These are phyloP conservation scores for Isoperla grammatica DNA, from an alignment of 2,888 invertebrate genomes.

Conservation along the genomic window DNA sequence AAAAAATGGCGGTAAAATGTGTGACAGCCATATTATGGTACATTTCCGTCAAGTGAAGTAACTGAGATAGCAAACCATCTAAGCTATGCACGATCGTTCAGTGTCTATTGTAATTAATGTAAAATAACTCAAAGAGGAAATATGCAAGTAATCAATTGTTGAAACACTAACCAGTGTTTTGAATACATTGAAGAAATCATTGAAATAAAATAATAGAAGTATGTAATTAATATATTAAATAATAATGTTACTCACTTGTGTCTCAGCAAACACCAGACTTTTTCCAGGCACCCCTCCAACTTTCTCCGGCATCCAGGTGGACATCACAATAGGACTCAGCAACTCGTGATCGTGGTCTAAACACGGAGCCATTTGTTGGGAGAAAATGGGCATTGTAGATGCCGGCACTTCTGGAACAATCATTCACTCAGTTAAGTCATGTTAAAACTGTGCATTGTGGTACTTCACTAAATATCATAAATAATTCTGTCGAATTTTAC, in stretches of 20 bases:
- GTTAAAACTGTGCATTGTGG: neutral
- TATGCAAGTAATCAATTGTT: no score
- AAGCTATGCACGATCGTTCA: no score
- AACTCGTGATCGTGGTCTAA: slow-evolving; percentile 81
- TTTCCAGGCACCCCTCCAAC: slow-evolving; percentile 76
- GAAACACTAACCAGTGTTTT: no score
- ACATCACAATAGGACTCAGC: slow-evolving; percentile 77
- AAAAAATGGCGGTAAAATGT: no score
- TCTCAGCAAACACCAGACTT: slow-evolving; percentile 84
- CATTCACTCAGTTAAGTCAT: neutral
- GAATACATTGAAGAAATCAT: no score
- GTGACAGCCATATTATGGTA: no score
- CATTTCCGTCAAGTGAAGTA: no score
- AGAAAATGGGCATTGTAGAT: slow-evolving; percentile 21
- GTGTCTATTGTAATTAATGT: no score
- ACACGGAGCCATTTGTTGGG: slow-evolving; percentile 57
- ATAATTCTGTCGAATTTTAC: slow-evolving; percentile 40
- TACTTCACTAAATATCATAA: neutral
- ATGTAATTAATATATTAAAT: neutral
- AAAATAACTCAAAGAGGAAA: no score
- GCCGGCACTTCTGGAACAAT: no score
- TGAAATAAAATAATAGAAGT: no score
- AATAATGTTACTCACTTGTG: slow-evolving; percentile 64
- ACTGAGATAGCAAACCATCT: no score
- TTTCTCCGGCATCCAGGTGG: slow-evolving; percentile 86